Percentiles rank a stretch among this genome's conserved stretches.
Conservation (phyloP, 2,113 vertebrate species). For the Odocoileus hemionus region DNA sequence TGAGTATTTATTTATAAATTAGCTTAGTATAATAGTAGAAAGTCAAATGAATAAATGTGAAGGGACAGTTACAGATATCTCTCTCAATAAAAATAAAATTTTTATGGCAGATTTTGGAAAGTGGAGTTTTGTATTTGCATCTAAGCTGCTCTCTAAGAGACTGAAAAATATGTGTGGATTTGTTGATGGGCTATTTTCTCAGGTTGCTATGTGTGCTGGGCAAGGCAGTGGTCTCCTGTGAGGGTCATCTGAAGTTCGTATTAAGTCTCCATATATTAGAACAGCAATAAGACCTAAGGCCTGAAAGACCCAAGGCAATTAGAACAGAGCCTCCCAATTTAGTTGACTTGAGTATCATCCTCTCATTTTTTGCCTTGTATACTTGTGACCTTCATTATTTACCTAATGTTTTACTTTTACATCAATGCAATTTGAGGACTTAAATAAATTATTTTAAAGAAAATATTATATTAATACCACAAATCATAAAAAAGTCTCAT, state of each 20-base stretch:
- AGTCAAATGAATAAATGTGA: background rate
- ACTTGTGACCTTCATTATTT: background rate
- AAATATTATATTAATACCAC: background rate
- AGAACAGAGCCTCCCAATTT: background rate
- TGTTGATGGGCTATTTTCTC: background rate
- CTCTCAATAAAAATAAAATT: background rate
- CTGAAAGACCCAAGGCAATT: background rate
- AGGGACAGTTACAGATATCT: background rate
- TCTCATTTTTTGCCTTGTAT: background rate
- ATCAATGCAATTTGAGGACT: background rate
- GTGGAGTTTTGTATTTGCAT: background rate
- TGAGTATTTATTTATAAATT: background rate
- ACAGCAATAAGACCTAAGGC: background rate
- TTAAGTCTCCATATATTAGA: background rate
- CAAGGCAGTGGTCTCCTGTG: background rate
- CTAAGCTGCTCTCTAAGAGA: background rate
- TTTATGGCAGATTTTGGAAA: background rate
- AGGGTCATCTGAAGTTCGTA: background rate
- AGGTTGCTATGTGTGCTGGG: background rate
- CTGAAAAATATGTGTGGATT: background rate
- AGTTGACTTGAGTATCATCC: background rate
- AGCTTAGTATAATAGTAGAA: background rate
- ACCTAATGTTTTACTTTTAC: background rate
- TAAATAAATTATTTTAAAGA: background rate
- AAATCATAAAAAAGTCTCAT: background rate